Evolutionary conservation across 1,140 invertebrate species (phyloP).

Genomic region (Bacillus rossius): DNA sequence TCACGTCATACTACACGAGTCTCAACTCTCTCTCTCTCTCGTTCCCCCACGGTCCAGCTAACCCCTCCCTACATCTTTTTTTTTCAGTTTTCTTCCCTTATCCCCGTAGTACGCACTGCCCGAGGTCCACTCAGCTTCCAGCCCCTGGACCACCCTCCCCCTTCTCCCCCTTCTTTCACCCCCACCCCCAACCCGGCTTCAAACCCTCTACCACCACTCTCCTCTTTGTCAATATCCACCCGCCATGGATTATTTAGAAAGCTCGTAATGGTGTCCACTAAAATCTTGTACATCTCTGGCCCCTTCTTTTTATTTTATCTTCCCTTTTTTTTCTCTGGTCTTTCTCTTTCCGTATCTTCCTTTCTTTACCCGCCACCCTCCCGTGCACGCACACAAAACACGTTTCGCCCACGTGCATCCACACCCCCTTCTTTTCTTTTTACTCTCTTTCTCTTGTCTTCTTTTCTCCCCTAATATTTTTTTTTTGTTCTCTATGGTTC

Average conservation of each 20-base stretch:
- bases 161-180: background rate
- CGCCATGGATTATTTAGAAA: slow-evolving; percentile 14
- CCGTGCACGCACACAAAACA: background rate
- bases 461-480: background rate
- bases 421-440: no score
- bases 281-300: slow-evolving; percentile 11
- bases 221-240: slow-evolving; percentile 8
- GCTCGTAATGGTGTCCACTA: slow-evolving; percentile 9
- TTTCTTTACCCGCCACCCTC: background rate
- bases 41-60: background rate
- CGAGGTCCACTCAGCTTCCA: no score
- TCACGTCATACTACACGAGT: slow-evolving; percentile 10
- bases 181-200: no score
- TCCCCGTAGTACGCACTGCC: no score
- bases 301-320: slow-evolving; percentile 2
- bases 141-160: background rate
- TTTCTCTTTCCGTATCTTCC: slow-evolving; percentile 2
- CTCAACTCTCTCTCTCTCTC: background rate
- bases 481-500: background rate
- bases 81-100: no score
- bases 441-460: no score
- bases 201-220: background rate
- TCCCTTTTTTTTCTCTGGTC: background rate
- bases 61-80: background rate
- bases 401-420: slow-evolving; percentile 1